Conservation (phyloP, 2,113 vertebrate species). For the Paedocypris sp. region DNA sequence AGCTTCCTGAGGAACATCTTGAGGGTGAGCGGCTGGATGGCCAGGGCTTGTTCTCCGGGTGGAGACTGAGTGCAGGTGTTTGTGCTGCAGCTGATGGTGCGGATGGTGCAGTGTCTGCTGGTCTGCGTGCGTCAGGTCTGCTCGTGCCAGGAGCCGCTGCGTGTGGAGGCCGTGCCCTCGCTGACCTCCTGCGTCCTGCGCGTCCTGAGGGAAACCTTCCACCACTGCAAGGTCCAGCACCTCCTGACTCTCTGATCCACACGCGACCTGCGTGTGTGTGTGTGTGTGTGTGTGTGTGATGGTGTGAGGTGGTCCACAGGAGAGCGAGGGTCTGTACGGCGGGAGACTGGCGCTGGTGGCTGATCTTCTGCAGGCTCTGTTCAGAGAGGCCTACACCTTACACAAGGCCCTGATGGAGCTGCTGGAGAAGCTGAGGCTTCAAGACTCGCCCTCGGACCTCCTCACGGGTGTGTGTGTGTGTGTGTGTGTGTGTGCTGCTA, state of each 20-base stretch:
- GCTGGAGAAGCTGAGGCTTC: constrained; percentile 68
- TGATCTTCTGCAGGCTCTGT: constrained; percentile 81
- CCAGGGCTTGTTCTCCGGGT: not conserved
- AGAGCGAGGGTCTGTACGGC: constrained; percentile 80
- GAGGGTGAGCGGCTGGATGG: constrained; percentile 2
- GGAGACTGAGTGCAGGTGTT: no score
- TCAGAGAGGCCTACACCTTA: constrained; percentile 83
- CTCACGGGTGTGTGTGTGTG: constrained; percentile 65
- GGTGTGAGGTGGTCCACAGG: constrained; percentile 50
- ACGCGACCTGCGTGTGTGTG: no score
- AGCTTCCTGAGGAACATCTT: constrained; percentile 37
- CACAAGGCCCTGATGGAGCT: constrained; percentile 85
- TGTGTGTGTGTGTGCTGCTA: not conserved
- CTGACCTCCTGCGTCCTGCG: constrained; percentile 72
- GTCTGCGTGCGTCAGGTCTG: constrained; percentile 67
- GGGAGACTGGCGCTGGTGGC: constrained; percentile 77
- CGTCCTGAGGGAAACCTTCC: constrained; percentile 73
- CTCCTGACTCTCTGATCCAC: not conserved
- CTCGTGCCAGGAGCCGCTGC: constrained; percentile 53
- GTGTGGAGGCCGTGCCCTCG: constrained; percentile 65
- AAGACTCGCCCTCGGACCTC: constrained; percentile 54
- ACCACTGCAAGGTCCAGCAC: constrained; percentile 78
- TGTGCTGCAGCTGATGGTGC: constrained; percentile 65
- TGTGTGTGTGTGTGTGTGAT: not conserved
- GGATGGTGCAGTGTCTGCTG: constrained; percentile 67